Conservation (phyloP, 2,888 invertebrate genomes). For the Caprella mutica region DNA sequence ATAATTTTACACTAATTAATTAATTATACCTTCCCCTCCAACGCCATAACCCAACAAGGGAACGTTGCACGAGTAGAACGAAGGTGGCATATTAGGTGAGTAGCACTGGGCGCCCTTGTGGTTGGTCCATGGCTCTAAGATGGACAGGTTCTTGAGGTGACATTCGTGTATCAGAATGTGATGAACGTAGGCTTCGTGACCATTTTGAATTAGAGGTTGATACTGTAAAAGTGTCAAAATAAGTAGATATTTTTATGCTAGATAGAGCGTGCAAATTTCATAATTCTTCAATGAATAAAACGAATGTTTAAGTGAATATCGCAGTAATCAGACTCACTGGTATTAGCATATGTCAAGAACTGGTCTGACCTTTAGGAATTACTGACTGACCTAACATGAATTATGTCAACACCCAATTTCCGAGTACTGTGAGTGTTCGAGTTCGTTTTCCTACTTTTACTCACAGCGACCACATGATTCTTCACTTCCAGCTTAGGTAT, state of each 20-base stretch:
- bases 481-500: slow-evolving; percentile 52
- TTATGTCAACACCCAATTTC: no score
- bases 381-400: no score
- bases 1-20: no score
- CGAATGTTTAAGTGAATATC: no score
- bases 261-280: background rate
- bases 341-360: no score
- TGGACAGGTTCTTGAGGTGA: slow-evolving; percentile 19
- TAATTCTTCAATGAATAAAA: background rate
- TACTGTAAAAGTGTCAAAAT: background rate
- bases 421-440: no score
- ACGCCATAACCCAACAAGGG: slow-evolving; percentile 73
- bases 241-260: background rate
- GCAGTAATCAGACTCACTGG: no score
- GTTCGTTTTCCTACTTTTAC: slow-evolving; percentile 4
- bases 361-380: no score
- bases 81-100: slow-evolving; percentile 62
- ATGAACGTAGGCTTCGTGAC: slow-evolving; percentile 56
- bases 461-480: slow-evolving; percentile 55
- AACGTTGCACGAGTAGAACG: slow-evolving; percentile 56
- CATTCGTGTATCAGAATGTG: slow-evolving; percentile 82
- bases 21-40: slow-evolving; percentile 55
- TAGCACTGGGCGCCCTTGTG: slow-evolving; percentile 44
- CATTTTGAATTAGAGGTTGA: slow-evolving; percentile 42
- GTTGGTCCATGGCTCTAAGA: slow-evolving; percentile 15